Conservation (phyloP, 1,140 invertebrate species). For the Oscheius sp. region DNA sequence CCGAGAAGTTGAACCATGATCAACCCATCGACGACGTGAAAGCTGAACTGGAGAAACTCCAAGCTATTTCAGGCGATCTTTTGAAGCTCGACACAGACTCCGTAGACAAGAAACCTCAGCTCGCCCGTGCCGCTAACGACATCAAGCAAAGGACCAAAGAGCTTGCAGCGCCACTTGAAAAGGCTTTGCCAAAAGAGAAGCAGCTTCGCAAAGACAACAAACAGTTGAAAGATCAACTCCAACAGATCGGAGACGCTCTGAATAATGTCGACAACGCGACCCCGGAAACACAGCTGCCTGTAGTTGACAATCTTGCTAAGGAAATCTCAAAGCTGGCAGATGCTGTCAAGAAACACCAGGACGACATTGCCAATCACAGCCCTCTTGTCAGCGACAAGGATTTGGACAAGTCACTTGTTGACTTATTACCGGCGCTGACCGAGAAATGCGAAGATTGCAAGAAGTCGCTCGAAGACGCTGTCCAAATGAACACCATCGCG, state of each 20-base stretch:
- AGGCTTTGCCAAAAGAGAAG: conserved; percentile 7
- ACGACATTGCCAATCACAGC: neutral
- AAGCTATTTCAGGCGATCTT: conserved; percentile 8
- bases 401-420: neutral
- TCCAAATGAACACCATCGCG: conserved; percentile 13
- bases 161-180: conserved; percentile 2
- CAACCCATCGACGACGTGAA: conserved; percentile 21
- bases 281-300: conserved; percentile 1
- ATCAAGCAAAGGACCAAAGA: conserved; percentile 20
- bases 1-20: neutral
- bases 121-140: conserved; percentile 3
- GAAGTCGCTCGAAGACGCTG: conserved; percentile 16
- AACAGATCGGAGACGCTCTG: neutral
- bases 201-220: neutral
- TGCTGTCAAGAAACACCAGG: neutral
- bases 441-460: conserved; percentile 16
- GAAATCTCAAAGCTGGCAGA: neutral
- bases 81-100: neutral
- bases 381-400: conserved; percentile 1
- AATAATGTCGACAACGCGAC: neutral
- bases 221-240: neutral
- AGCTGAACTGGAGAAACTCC: neutral
- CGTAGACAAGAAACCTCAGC: too few species aligned
- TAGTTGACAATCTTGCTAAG: neutral
- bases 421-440: conserved; percentile 5